Evolutionary conservation across 2,888 invertebrate genomes (phyloP).

Genomic region (Cheilosia scutellata): DNA sequence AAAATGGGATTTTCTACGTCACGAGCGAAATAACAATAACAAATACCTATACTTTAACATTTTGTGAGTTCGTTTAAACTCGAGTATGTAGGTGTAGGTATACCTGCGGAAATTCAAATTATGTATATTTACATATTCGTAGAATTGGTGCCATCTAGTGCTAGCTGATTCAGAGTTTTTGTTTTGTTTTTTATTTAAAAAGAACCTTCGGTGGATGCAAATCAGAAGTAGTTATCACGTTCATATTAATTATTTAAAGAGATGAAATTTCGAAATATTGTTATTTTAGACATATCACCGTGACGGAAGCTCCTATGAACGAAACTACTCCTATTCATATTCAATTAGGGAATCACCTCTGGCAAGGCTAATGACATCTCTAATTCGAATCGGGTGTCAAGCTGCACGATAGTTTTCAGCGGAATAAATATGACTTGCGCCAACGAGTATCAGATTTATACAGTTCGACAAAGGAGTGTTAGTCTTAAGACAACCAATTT

Average conservation of each 20-base stretch:
- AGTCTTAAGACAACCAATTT: neutral
- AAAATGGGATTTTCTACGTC: neutral
- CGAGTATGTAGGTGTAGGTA: neutral
- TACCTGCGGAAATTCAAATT: neutral
- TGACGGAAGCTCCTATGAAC: neutral
- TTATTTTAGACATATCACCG: neutral
- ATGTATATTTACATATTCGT: neutral
- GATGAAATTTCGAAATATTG: conserved; percentile 1
- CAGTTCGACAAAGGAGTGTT: neutral
- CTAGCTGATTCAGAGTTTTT: neutral
- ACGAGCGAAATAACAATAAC: conserved; percentile 4
- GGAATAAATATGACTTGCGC: neutral
- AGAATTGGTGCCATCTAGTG: neutral
- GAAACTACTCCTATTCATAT: neutral
- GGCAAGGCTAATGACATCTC: conserved; percentile 13
- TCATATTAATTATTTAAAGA: conserved; percentile 33
- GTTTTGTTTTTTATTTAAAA: neutral
- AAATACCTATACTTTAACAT: neutral
- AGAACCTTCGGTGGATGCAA: conserved; percentile 27
- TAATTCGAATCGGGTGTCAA: conserved; percentile 22
- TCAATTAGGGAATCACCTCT: conserved; percentile 23
- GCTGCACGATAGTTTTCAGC: neutral
- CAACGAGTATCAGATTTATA: neutral
- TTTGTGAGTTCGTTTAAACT: neutral
- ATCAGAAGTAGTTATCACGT: conserved; percentile 20